These are phyloP conservation scores for Sphinx pinastri DNA, from an alignment of 2,888 invertebrate genomes.

Conservation along the genomic window DNA sequence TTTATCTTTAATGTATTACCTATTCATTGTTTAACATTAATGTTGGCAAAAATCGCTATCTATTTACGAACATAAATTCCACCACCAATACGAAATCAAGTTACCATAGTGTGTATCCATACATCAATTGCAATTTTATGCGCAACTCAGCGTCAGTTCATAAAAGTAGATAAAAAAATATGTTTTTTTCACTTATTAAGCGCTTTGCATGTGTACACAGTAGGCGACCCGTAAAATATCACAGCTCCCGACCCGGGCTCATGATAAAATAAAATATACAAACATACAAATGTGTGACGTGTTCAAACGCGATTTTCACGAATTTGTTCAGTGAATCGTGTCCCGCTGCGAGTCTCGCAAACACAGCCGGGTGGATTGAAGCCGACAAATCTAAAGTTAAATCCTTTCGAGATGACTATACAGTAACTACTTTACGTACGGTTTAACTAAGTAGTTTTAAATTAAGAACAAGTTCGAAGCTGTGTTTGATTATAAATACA, in stretches of 20 bases:
- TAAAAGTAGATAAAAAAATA: conserved; percentile 37
- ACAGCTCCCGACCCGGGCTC: conserved; percentile 42
- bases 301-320: conserved; percentile 59
- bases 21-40: no score
- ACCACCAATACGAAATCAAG: not conserved
- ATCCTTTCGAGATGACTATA: conserved; percentile 42
- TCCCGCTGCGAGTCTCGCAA: conserved; percentile 49
- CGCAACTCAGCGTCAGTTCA: not conserved
- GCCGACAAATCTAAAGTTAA: conserved; percentile 45
- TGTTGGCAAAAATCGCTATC: no score
- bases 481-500: not conserved
- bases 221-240: conserved; percentile 49
- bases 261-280: conserved; percentile 57
- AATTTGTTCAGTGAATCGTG: conserved; percentile 66
- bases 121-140: not conserved
- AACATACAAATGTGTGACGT: conserved; percentile 52
- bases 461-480: conserved; percentile 11
- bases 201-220: conserved; percentile 43
- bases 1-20: no score
- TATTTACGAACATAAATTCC: not conserved
- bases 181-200: conserved; percentile 46
- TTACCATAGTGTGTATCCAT: no score
- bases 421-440: conserved; percentile 27
- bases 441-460: conserved; percentile 16
- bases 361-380: conserved; percentile 46